Conservation (phyloP, 92 coral and sea anemone species). For the Hydrozoanthus gracilis region DNA sequence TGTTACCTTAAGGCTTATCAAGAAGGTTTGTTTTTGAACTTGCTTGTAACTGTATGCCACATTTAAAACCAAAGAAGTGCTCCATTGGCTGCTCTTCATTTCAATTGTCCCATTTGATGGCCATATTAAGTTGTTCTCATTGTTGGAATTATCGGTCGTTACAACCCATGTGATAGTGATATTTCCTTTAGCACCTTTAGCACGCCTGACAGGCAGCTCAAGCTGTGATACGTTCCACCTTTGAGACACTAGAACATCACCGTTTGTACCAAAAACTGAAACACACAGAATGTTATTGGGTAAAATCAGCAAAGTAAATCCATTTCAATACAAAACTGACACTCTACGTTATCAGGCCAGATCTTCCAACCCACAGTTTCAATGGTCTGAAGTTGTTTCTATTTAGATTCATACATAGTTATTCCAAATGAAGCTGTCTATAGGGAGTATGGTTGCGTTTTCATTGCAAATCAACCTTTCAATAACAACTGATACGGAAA, state of each 20-base stretch:
- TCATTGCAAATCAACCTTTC: no score
- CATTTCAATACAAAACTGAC: neutral
- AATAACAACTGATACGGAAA: no score
- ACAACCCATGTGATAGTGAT: conserved; percentile 81
- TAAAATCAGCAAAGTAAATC: neutral
- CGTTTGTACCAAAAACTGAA: conserved; percentile 71
- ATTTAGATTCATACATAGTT: no score
- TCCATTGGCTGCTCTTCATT: conserved; percentile 86
- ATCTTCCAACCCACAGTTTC: no score
- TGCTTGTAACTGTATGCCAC: conserved; percentile 60
- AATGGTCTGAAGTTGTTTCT: no score
- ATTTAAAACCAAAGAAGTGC: conserved; percentile 64
- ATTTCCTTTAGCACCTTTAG: conserved; percentile 88
- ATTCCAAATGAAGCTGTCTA: no score
- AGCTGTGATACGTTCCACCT: conserved; percentile 61
- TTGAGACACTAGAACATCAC: conserved; percentile 69
- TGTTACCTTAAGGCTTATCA: conserved; percentile 36
- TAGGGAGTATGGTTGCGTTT: no score
- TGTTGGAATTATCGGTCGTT: conserved; percentile 63
- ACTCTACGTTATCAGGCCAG: no score
- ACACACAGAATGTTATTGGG: neutral
- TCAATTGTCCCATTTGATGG: conserved; percentile 75
- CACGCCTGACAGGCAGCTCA: conserved; percentile 82
- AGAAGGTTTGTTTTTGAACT: conserved; percentile 59
- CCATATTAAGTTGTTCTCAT: conserved; percentile 60